These are phyloP conservation scores for Temnothorax rugatulus DNA, from an alignment of 2,888 invertebrate genomes.

Conservation along the genomic window DNA sequence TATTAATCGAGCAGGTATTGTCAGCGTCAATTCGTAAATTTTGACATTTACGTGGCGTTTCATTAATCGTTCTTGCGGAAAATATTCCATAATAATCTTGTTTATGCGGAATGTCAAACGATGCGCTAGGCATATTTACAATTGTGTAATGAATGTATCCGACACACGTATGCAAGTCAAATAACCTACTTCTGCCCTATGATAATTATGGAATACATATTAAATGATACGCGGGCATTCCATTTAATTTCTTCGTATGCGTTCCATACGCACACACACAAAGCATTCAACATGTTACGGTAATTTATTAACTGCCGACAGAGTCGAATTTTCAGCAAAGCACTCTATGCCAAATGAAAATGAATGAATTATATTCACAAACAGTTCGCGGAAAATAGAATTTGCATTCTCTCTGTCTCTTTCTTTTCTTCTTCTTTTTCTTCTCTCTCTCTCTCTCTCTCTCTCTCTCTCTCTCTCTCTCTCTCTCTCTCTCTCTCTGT, in stretches of 20 bases:
- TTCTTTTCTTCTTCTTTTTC: too few relatives aligned
- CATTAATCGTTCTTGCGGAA: slow-evolving; percentile 38
- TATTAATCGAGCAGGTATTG: slow-evolving; percentile 30
- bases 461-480: too few relatives aligned
- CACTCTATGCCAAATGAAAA: slow-evolving; percentile 40
- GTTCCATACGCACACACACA: neutral
- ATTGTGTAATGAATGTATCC: slow-evolving; percentile 35
- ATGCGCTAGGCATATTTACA: slow-evolving; percentile 45
- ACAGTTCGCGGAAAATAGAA: slow-evolving; percentile 49
- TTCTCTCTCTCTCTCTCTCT: neutral
- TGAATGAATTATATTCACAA: slow-evolving; percentile 46
- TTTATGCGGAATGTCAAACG: slow-evolving; percentile 50
- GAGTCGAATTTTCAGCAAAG: slow-evolving; percentile 39
- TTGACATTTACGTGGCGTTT: slow-evolving; percentile 30
- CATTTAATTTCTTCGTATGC: slow-evolving; percentile 38
- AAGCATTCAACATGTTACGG: slow-evolving; percentile 25
- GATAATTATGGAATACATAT: slow-evolving; percentile 56
- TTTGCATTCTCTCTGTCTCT: slow-evolving; percentile 45
- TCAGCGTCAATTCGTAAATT: slow-evolving; percentile 39
- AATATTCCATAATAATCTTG: slow-evolving; percentile 50
- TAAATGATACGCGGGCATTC: slow-evolving; percentile 29
- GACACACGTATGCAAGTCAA: slow-evolving; percentile 37
- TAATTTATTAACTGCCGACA: slow-evolving; percentile 53
- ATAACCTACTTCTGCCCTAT: slow-evolving; percentile 45
- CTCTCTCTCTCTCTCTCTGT: neutral